Percentiles rank a stretch among this genome's conserved stretches.
Conservation (phyloP, 2,888 invertebrate genomes). For the Latrodectus hesperus region DNA sequence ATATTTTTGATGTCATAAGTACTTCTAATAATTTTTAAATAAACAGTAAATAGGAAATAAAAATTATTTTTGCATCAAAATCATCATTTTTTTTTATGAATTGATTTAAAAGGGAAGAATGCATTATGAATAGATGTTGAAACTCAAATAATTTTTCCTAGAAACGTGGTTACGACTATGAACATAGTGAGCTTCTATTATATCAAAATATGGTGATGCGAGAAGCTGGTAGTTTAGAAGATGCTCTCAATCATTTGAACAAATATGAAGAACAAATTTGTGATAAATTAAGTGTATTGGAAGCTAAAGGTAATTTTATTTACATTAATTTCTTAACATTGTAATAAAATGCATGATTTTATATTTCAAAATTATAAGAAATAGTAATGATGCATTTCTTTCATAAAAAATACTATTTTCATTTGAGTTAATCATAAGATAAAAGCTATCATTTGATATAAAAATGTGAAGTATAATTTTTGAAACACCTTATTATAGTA, state of each 20-base stretch:
- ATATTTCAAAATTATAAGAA: too few relatives aligned
- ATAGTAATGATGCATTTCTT: too few relatives aligned
- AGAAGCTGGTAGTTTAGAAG: slow-evolving; percentile 76
- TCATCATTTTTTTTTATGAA: not conserved
- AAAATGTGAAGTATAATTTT: too few relatives aligned
- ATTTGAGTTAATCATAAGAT: too few relatives aligned
- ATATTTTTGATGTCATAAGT: too few relatives aligned
- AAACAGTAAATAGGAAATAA: too few relatives aligned
- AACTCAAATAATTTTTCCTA: slow-evolving; percentile 74
- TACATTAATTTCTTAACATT: not conserved
- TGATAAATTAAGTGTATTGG: slow-evolving; percentile 93
- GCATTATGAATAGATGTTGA: not conserved
- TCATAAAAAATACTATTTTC: too few relatives aligned
- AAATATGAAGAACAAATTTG: slow-evolving; percentile 93
- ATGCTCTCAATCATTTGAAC: slow-evolving; percentile 89
- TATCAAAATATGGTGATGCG: slow-evolving; percentile 96
- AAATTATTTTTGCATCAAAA: too few relatives aligned
- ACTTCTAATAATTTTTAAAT: too few relatives aligned
- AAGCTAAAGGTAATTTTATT: slow-evolving; percentile 83
- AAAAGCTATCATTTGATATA: too few relatives aligned
- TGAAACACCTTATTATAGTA: too few relatives aligned
- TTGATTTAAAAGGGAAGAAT: not conserved
- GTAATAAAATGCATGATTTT: too few relatives aligned
- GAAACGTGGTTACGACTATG: slow-evolving; percentile 85
- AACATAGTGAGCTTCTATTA: slow-evolving; percentile 95